A percentile compares a stretch with the other conserved stretches of the same genome.
Evolutionary conservation across 1,140 invertebrate genomes (phyloP).

Genomic region (Drosophila kanapiae): DNA sequence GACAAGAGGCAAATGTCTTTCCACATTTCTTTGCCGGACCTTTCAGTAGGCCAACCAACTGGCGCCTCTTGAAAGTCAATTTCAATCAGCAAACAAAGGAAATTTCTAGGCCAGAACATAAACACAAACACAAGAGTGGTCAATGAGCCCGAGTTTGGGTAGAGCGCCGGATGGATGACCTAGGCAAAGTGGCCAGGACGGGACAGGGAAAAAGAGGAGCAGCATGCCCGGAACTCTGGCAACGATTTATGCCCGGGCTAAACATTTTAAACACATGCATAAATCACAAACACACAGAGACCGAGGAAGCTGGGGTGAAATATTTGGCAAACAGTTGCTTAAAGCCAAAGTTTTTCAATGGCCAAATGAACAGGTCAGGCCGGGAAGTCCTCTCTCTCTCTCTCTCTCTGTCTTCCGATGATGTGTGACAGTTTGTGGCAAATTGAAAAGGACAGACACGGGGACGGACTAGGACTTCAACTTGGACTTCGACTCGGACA

Average conservation of each 20-base stretch:
- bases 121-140: constrained; percentile 52
- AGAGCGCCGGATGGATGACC: constrained; percentile 43
- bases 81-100: constrained; percentile 53
- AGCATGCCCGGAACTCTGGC: constrained; percentile 33
- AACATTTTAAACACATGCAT: constrained; percentile 60
- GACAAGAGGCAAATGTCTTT: constrained; percentile 9
- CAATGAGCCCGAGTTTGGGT: constrained; percentile 36
- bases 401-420: constrained; percentile 23
- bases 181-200: constrained; percentile 27
- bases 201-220: constrained; percentile 10
- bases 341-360: constrained; percentile 48
- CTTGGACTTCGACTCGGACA: constrained; percentile 15
- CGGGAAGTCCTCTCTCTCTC: neutral
- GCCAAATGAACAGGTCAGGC: constrained; percentile 28
- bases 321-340: constrained; percentile 49
- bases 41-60: constrained; percentile 36
- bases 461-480: neutral
- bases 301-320: constrained; percentile 33
- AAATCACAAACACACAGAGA: constrained; percentile 55
- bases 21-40: constrained; percentile 12
- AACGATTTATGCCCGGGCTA: constrained; percentile 48
- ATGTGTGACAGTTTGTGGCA: constrained; percentile 67
- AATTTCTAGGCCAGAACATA: constrained; percentile 50
- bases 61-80: constrained; percentile 53
- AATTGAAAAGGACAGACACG: constrained; percentile 50